A percentile compares a stretch with the other conserved stretches of the same genome.
phyloP scores from a whole-genome alignment of 2,888 invertebrate genomes.

The Cephus sareptanus region DNA sequence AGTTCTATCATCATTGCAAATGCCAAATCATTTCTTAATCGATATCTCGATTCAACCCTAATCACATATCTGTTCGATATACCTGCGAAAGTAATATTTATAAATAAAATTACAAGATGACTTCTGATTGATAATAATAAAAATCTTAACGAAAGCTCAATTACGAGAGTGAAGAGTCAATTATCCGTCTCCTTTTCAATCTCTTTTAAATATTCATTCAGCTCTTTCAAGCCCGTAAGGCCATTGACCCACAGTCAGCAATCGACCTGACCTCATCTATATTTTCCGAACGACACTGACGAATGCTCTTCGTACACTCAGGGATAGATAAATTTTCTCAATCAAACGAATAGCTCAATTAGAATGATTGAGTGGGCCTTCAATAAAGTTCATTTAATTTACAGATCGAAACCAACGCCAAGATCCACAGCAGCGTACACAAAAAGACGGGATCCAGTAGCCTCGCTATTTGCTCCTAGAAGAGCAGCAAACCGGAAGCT shows the following conservation, averaged over 20 bases:
- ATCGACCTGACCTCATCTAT: slow-evolving; percentile 35
- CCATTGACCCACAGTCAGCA: slow-evolving; percentile 36
- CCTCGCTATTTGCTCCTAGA: slow-evolving; percentile 43
- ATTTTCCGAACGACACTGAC: not conserved
- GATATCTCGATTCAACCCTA: too few relatives aligned
- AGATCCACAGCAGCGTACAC: slow-evolving; percentile 28
- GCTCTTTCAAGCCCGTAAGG: slow-evolving; percentile 10
- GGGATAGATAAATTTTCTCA: not conserved
- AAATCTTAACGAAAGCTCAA: not conserved
- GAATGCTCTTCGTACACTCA: not conserved
- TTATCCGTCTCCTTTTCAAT: not conserved
- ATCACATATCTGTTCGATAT: not conserved
- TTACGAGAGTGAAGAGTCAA: not conserved
- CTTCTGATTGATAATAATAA: not conserved
- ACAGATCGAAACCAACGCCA: slow-evolving; percentile 37
- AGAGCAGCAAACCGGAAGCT: slow-evolving; percentile 18
- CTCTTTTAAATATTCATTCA: not conserved
- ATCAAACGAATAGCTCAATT: not conserved
- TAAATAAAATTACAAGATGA: not conserved
- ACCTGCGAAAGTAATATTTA: not conserved
- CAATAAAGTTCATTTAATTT: not conserved
- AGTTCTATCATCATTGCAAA: not conserved
- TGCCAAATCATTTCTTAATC: not conserved
- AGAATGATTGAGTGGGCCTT: not conserved
- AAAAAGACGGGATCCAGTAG: slow-evolving; percentile 38